Base-by-base conservation (phyloP, 2,113 vertebrate species). In the Cardinalis cardinalis region DNA sequence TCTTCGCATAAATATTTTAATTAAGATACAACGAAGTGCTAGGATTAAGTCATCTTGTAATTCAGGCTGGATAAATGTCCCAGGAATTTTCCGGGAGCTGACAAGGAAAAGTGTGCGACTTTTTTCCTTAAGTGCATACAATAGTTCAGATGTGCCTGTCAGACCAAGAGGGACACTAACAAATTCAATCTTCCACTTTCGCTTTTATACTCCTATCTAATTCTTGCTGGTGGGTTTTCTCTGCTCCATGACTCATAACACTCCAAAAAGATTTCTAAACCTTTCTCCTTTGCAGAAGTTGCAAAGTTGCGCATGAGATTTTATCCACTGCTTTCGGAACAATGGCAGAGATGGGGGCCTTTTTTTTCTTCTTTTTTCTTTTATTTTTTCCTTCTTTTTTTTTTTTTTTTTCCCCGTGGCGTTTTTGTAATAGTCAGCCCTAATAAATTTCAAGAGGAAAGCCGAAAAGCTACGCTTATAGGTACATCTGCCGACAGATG, bases 351-450 rank as follows among this genome's bases (percentile, higher is more conserved):
- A 59, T 0, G 8, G 29, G 70, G 7, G 3, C 29, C 29, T 8
- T 32, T 32, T 9, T 7, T 31, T 4, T n/a, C 28, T 3, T 10
- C 5, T 8, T 31, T 14, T n/a, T 14, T 2, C 12, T 3, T 3
- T 7, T 20, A 4, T 11, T 12, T 28, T 10, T 14, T 4, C 6
- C 8, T 11, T 15, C n/a, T n/a, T n/a, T n/a, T n/a, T 21, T 6
- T 7, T 14, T 16, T 15, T 56, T 34, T 21, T n/a, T 9, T 6
- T 4, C 1, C 3, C 14, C 1, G 8, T 31, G 65, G 20, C 14
- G 1, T 73, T 89, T 94, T 81, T 25, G 29, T 81, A 38, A 49
- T 19, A 34, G 60, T 86, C 82, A 55, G 41, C 34, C 34, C n/a
- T 31, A 66, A 89, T 36, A 58, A 7, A 58, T 77, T 81, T 77